Conservation (phyloP, 2,888 invertebrate genomes). For the Drosophila affinis region DNA sequence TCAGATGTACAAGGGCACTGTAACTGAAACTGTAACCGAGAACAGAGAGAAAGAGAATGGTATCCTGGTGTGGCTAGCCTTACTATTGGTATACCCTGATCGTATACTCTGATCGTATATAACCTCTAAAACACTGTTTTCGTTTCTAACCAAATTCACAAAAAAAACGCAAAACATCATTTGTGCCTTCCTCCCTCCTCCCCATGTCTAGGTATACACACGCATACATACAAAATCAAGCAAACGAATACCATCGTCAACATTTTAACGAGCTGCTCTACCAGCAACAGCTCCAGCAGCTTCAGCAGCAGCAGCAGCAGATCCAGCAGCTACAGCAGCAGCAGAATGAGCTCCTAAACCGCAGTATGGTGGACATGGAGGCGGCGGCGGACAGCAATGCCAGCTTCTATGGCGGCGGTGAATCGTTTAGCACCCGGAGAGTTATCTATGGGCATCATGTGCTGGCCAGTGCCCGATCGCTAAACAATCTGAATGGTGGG, state of each 20-base stretch:
- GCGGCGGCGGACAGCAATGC: conserved; percentile 46
- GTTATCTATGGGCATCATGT: conserved; percentile 40
- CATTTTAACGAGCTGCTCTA: conserved; percentile 72
- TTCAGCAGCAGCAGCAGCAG: conserved; percentile 56
- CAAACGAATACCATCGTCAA: conserved; percentile 83
- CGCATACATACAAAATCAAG: conserved; percentile 82
- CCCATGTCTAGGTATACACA: conserved; percentile 81
- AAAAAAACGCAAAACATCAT: conserved; percentile 32
- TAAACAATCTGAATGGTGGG: conserved; percentile 58
- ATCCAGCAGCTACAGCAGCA: conserved; percentile 54
- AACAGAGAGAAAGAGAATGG: neutral
- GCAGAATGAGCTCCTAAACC: conserved; percentile 65
- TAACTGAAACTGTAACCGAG: no score
- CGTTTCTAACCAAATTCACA: conserved; percentile 42
- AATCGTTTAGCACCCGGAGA: conserved; percentile 48
- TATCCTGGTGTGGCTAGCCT: neutral
- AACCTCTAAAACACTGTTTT: conserved; percentile 38
- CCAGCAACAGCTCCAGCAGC: conserved; percentile 64
- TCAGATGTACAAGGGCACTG: neutral
- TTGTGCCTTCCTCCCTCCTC: conserved; percentile 62
- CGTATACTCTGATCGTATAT: conserved; percentile 21
- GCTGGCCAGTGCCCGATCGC: conserved; percentile 54
- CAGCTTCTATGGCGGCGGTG: conserved; percentile 57
- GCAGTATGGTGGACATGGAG: conserved; percentile 61
- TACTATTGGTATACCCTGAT: neutral